A percentile compares a stretch with the other conserved stretches of the same genome.
phyloP scores from a whole-genome alignment of 2,888 invertebrate genomes.

The Aelia acuminata region DNA sequence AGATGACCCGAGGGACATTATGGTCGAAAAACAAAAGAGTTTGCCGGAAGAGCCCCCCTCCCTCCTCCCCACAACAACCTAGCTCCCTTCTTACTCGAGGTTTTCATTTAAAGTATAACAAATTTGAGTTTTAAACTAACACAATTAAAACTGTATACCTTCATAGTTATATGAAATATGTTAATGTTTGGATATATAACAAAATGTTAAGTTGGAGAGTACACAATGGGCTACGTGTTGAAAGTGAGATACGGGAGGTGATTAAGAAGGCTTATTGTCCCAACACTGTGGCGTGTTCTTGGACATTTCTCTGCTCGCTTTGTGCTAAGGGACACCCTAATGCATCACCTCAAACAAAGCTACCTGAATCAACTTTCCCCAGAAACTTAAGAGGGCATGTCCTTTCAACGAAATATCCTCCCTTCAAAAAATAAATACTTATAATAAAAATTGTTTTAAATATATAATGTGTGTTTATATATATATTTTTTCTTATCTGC shows the following conservation, averaged over 20 bases:
- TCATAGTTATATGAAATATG: conserved; percentile 58
- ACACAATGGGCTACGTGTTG: conserved; percentile 51
- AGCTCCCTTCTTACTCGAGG: not conserved
- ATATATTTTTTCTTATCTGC: too few relatives aligned
- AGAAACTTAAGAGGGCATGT: conserved; percentile 28
- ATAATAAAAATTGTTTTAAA: not conserved
- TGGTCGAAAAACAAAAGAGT: conserved; percentile 54
- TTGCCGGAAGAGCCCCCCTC: not conserved
- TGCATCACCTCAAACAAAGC: conserved; percentile 63
- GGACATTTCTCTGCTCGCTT: conserved; percentile 53
- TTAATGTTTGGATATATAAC: conserved; percentile 52
- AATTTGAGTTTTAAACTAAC: conserved; percentile 59
- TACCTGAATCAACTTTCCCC: conserved; percentile 62
- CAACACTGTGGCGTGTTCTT: conserved; percentile 54
- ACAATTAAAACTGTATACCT: conserved; percentile 57
- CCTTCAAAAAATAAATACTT: not conserved
- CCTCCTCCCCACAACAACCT: not conserved
- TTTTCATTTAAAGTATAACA: conserved; percentile 54
- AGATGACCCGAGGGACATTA: conserved; percentile 20
- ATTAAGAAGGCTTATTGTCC: conserved; percentile 56
- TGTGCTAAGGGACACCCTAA: conserved; percentile 49
- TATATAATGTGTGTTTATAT: too few relatives aligned
- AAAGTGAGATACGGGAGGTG: conserved; percentile 38
- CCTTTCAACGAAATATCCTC: conserved; percentile 29
- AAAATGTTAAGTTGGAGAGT: conserved; percentile 56